Percentiles rank a stretch among this genome's conserved stretches.
Conservation (phyloP, 2,797 vertebrate genomes). For the Corythornis leucogaster region DNA sequence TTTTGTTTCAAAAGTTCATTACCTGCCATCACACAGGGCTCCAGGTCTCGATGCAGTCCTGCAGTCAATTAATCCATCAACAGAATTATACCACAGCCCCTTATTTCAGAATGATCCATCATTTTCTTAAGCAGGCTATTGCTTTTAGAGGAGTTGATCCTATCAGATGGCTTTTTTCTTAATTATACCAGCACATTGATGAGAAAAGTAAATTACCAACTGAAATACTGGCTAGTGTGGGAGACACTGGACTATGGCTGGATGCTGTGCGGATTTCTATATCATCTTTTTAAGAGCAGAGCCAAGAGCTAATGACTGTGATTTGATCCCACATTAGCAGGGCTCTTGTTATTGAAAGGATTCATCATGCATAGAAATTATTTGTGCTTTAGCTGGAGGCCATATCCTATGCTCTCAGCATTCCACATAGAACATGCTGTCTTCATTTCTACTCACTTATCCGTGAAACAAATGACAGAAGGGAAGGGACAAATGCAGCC, state of each 20-base stretch:
- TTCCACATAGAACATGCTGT: slow-evolving; percentile 10
- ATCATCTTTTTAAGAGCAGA: neutral
- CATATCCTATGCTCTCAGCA: slow-evolving; percentile 3
- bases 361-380: slow-evolving; percentile 74
- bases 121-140: slow-evolving; percentile 17
- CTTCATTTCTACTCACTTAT: slow-evolving; percentile 69
- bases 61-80: neutral
- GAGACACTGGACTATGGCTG: neutral
- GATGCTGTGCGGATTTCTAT: neutral
- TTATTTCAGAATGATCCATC: neutral
- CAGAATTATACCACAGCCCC: neutral
- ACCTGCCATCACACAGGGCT: neutral
- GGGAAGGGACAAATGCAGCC: slow-evolving; percentile 32
- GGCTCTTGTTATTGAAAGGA: slow-evolving; percentile 75
- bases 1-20: neutral
- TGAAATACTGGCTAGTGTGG: neutral
- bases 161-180: neutral
- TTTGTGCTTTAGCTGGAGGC: slow-evolving; percentile 71
- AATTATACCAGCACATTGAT: neutral
- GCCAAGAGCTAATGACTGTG: slow-evolving; percentile 48
- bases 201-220: slow-evolving; percentile 12
- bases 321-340: slow-evolving; percentile 60
- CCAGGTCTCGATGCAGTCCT: neutral
- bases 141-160: neutral
- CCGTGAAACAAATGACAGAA: slow-evolving; percentile 68